phyloP scores from a whole-genome alignment of 2,888 invertebrate genomes.

The Phasia obesa region DNA sequence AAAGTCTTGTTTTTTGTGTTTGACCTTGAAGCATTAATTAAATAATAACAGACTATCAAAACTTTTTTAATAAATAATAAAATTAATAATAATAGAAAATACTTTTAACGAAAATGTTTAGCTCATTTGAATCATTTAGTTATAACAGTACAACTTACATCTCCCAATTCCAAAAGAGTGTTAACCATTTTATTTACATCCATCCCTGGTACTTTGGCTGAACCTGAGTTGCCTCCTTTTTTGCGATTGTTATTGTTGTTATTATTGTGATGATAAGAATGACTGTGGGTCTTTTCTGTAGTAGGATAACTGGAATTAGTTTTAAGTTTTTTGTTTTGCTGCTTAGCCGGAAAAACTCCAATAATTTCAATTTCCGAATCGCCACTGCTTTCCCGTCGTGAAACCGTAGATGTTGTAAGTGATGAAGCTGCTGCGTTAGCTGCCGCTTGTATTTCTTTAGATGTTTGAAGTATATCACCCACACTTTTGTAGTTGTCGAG shows the following conservation, averaged over 20 bases:
- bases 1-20: too few species aligned
- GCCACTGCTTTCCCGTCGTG: conserved; percentile 78
- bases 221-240: conserved; percentile 69
- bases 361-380: conserved; percentile 82
- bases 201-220: conserved; percentile 73
- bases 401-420: conserved; percentile 10
- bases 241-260: conserved; percentile 67
- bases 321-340: conserved; percentile 56
- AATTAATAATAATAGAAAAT: too few species aligned
- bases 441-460: conserved; percentile 77
- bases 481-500: conserved; percentile 80
- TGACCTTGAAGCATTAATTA: too few species aligned
- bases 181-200: conserved; percentile 83
- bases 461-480: conserved; percentile 80
- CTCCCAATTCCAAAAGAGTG: conserved; percentile 83
- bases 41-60: too few species aligned
- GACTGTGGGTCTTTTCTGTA: conserved; percentile 39
- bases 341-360: conserved; percentile 77
- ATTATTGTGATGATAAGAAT: conserved; percentile 29
- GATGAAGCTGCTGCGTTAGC: conserved; percentile 57
- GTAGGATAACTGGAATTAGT: conserved; percentile 53
- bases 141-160: conserved; percentile 53
- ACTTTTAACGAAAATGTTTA: not conserved
- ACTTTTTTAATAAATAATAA: too few species aligned
- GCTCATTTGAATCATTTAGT: not conserved